Evolutionary conservation across 2,113 vertebrate species (phyloP), one percentile per base, ranked within the genome.

Genomic region (Arizona elegans): DNA sequence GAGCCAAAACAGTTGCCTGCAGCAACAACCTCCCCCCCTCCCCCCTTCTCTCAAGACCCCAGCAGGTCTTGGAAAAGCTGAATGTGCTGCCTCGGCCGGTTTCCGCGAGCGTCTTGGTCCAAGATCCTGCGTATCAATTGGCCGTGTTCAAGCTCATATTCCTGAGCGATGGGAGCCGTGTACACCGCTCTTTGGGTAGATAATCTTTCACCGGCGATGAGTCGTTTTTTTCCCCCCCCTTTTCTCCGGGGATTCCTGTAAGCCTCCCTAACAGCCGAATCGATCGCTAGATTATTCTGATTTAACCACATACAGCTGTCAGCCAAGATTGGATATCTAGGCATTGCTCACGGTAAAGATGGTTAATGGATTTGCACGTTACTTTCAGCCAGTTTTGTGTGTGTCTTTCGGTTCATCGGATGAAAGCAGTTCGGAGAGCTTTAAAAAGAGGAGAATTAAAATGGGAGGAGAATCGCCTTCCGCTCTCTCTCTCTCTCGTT

Each of bases 1-100:
- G 56, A 96, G 95, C 90, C 93, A 93, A 96, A 96, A 87, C 89
- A 93, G 54, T 91, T 93, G 29, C 92, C 50, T 81, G 93, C 53
- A 70, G 58, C 59, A 56, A 0, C 1, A 94, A 91, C 86, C 93
- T 2, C 0, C 58, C 58, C 24, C 2, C 23, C 58, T 21, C 8
- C 53, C 94, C 94, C 88, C 0, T 70, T 43, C 53, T 1, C 55
- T 0, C 1, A 93, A 47, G 43, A 91, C 86, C 94, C 56, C 75
- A 90, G 75, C 2, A 59, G 90, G 86, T 90, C 87, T 92, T 56
- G 50, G 90, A 90, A 47, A 47, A 94, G 65, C 86, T 87, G 90
- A n/a, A 56, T 50, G 50, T 91, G 91, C 3, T 0, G 7, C 93
- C 50, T 94, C 58, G 87, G 94, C 93, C 65, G 52, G 62, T 92